Conservation (phyloP, 1,140 invertebrate species). For the Saxidomus purpurata region DNA sequence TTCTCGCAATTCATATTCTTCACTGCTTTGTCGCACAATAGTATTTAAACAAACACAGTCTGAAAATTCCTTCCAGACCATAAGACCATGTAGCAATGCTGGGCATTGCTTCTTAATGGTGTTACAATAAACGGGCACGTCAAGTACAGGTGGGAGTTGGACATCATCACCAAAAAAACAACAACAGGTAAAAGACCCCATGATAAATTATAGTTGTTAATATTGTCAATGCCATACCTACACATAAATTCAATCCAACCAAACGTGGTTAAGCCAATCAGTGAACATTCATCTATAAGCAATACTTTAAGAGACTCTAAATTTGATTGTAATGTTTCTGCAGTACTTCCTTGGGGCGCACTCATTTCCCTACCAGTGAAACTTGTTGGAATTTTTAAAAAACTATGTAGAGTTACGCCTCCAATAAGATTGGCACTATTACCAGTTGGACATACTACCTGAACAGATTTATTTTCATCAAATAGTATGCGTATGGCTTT, state of each 20-base stretch:
- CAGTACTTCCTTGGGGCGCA: constrained; percentile 47
- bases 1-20: constrained; percentile 55
- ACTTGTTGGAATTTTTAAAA: constrained; percentile 63
- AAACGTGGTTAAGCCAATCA: too few relatives aligned
- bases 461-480: constrained; percentile 58
- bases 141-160: constrained; percentile 69
- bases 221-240: background rate
- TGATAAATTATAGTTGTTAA: constrained; percentile 35
- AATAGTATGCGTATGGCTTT: constrained; percentile 49
- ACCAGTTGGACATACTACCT: constrained; percentile 69
- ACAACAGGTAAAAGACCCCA: constrained; percentile 70
- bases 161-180: constrained; percentile 73
- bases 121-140: constrained; percentile 65
- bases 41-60: constrained; percentile 59
- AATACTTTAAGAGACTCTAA: constrained; percentile 56
- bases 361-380: constrained; percentile 56
- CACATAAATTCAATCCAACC: background rate
- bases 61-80: constrained; percentile 64
- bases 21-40: constrained; percentile 51
- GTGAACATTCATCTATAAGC: constrained; percentile 72
- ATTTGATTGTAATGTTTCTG: constrained; percentile 57
- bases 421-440: constrained; percentile 69
- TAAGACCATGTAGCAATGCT: constrained; percentile 64
- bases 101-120: constrained; percentile 8
- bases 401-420: constrained; percentile 65